These are phyloP conservation scores for Microplitis demolitor DNA, from an alignment of 1,140 invertebrate genomes.

Conservation along the genomic window DNA sequence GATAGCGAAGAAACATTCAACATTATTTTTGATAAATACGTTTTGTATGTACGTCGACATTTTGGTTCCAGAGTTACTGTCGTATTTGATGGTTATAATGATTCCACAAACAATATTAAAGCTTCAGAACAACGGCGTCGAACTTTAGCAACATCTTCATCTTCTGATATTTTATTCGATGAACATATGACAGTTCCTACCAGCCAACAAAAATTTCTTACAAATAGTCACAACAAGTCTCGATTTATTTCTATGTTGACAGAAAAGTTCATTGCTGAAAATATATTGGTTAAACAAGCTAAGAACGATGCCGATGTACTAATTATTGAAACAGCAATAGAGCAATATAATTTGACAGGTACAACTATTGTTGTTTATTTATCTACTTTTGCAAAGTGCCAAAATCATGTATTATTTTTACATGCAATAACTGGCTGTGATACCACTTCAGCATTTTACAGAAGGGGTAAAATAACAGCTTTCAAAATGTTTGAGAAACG, in stretches of 20 bases:
- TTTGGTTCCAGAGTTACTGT: constrained; percentile 38
- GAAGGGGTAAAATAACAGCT: background rate
- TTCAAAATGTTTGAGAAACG: background rate
- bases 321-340: constrained; percentile 45
- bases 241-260: background rate
- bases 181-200: background rate
- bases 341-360: constrained; percentile 39
- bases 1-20: constrained; percentile 44
- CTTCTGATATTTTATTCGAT: constrained; percentile 28
- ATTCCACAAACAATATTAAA: constrained; percentile 28
- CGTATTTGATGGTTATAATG: constrained; percentile 44
- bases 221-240: background rate
- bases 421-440: background rate
- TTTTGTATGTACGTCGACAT: constrained; percentile 34
- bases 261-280: background rate
- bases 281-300: constrained; percentile 20
- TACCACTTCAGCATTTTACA: background rate
- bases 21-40: constrained; percentile 32
- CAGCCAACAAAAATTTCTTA: background rate
- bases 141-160: constrained; percentile 42
- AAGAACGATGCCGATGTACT: constrained; percentile 41
- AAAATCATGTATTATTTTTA: background rate
- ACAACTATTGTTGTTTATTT: constrained; percentile 24
- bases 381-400: background rate
- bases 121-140: constrained; percentile 39